Conservation (phyloP, 2,888 invertebrate species). For the Drosophila vallismaia region DNA sequence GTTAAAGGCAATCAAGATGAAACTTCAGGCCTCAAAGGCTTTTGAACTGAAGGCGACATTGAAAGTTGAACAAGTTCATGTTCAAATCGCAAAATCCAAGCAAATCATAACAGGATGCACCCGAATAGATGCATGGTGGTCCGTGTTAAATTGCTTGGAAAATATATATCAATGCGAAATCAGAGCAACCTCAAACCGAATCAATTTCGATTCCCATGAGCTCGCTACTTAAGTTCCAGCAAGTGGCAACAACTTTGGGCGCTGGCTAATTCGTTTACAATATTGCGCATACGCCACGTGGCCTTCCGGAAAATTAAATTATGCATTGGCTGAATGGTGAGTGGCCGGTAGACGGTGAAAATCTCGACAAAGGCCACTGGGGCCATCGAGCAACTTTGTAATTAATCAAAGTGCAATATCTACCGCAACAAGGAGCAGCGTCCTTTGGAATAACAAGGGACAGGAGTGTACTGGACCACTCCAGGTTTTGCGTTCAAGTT, state of each 20-base stretch:
- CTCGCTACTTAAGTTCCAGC: slow-evolving; percentile 15
- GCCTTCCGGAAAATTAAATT: slow-evolving; percentile 61
- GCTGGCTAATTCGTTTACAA: slow-evolving; percentile 55
- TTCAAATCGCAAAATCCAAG: not conserved
- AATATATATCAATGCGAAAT: not conserved
- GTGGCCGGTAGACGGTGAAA: slow-evolving; percentile 35
- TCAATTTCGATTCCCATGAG: slow-evolving; percentile 4
- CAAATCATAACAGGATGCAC: not conserved
- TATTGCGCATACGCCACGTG: slow-evolving; percentile 57
- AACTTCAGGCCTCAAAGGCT: not conserved
- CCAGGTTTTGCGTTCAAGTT: slow-evolving; percentile 34
- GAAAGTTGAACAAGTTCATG: no score
- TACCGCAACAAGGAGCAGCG: slow-evolving; percentile 25
- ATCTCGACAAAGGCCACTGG: slow-evolving; percentile 39
- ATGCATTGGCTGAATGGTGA: slow-evolving; percentile 48
- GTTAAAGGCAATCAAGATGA: not conserved
- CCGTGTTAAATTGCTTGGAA: not conserved
- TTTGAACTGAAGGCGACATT: not conserved
- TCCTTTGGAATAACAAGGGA: slow-evolving; percentile 12
- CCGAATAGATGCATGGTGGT: not conserved
- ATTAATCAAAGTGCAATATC: slow-evolving; percentile 69
- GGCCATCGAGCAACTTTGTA: slow-evolving; percentile 48
- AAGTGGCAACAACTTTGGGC: slow-evolving; percentile 12
- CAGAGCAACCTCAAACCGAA: not conserved
- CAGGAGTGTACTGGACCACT: slow-evolving; percentile 6